These are phyloP conservation scores for Crypturellus tataupa DNA, from an alignment of 2,797 vertebrate species.

Conservation along the genomic window DNA sequence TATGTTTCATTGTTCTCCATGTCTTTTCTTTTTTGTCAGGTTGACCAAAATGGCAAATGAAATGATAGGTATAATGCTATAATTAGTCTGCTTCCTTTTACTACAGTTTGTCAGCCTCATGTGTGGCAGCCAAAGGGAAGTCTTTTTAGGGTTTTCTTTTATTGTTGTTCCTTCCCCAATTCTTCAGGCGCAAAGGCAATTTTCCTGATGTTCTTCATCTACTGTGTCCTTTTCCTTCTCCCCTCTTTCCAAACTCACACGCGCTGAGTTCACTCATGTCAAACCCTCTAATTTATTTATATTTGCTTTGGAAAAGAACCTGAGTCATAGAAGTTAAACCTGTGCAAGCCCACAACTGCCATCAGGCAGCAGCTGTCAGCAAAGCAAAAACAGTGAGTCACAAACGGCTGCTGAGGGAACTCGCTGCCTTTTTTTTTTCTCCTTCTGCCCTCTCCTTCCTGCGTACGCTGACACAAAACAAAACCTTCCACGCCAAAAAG, in stretches of 20 bases:
- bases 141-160: background rate
- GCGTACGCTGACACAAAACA: background rate
- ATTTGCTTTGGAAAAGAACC: background rate
- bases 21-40: background rate
- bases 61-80: background rate
- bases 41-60: background rate
- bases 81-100: background rate
- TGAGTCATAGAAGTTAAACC: background rate
- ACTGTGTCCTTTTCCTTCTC: background rate
- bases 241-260: background rate
- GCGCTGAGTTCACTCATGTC: background rate
- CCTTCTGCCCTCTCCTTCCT: background rate
- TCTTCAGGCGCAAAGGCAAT: background rate
- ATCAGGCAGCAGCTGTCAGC: conserved; percentile 31
- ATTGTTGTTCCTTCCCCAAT: background rate
- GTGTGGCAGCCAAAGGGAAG: background rate
- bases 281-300: background rate
- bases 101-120: background rate
- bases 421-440: background rate
- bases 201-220: background rate
- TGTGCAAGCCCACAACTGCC: background rate
- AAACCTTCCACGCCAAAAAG: background rate
- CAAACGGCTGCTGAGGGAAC: background rate
- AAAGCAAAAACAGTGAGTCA: background rate
- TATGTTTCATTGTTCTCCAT: background rate